Conservation (phyloP, 2,888 invertebrate genomes). For the Caenorhabditis virilis region DNA sequence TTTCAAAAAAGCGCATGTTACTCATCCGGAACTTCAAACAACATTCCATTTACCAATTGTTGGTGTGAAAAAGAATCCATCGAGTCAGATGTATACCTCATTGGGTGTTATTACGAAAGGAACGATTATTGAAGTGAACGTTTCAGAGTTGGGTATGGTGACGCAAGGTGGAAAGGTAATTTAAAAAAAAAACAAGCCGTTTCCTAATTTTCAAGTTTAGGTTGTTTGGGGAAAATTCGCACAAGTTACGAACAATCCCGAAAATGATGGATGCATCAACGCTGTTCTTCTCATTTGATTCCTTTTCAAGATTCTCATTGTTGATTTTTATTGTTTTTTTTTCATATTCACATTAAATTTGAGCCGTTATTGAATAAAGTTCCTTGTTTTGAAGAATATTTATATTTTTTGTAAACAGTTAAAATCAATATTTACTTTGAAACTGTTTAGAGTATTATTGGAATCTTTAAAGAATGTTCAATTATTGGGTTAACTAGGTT, state of each 20-base stretch:
- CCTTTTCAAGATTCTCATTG: neutral
- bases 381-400: neutral
- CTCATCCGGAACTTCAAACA: constrained; percentile 97
- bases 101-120: constrained; percentile 96
- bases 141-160: constrained; percentile 95
- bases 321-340: constrained; percentile 2
- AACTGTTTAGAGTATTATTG: too few species aligned
- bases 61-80: constrained; percentile 98
- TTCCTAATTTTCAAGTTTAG: constrained; percentile 29
- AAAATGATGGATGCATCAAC: constrained; percentile 99
- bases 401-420: too few species aligned
- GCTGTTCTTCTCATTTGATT: constrained; percentile 87
- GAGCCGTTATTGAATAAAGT: constrained; percentile 1
- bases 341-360: neutral
- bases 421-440: too few species aligned
- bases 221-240: constrained; percentile 99
- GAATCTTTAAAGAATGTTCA: too few species aligned
- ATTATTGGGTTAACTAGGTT: too few species aligned
- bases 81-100: constrained; percentile 92
- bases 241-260: constrained; percentile 96
- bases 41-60: constrained; percentile 96
- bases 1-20: constrained; percentile 82
- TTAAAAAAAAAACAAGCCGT: constrained; percentile 2
- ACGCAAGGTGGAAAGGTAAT: constrained; percentile 85
- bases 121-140: constrained; percentile 76